Evolutionary conservation across 2,888 invertebrate genomes (phyloP), one percentile per base, ranked within the genome.

Genomic region (Kryphioiulus occultus): DNA sequence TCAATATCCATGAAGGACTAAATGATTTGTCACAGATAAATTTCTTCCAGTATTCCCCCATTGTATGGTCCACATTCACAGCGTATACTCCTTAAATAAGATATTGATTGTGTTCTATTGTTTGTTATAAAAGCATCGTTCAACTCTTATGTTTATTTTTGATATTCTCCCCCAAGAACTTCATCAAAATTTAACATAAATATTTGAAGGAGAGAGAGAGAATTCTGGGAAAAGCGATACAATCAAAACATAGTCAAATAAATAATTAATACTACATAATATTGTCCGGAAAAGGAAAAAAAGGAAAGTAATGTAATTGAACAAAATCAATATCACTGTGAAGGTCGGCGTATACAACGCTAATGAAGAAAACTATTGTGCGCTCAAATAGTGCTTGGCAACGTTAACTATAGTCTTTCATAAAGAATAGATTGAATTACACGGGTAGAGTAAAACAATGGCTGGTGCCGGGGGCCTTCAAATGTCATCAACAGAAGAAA

Each of bases 391-490:
- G 30, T 9, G 26, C 78, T 78, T 30, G 30, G 78, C 30, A 78
- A 78, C 30, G 30, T 22, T 30, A 12, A 78, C 78, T 78, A 78
- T 78, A 78, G 30, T 78, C 30, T 78, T 30, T 12, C 26, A 30
- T 78, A 78, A 78, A 78, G 30, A 78, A 78, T 78, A 26, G 78
- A 78, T 78, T 78, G 78, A 78, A 78, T 78, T 78, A 78, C 78
- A 78, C 7, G 78, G 30, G 78, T 9, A 26, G 78, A 78, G 26
- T 78, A 78, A 78, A 78, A 78, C 78, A 78, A 78, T 78, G 30
- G 78, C 78, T 78, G 30, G 12, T 30, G 78, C 78, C 30, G 12
- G 78, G 26, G 78, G 78, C 78, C 30, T 78, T 78, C 78, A 78
- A 78, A 78, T 78, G 78, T 78, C 78, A 78, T 78, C 78, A 78